Percentiles rank a stretch among this genome's conserved stretches.
Conservation (phyloP, 35 echinoderm and acorn worm species). For the Antedon bifida region DNA sequence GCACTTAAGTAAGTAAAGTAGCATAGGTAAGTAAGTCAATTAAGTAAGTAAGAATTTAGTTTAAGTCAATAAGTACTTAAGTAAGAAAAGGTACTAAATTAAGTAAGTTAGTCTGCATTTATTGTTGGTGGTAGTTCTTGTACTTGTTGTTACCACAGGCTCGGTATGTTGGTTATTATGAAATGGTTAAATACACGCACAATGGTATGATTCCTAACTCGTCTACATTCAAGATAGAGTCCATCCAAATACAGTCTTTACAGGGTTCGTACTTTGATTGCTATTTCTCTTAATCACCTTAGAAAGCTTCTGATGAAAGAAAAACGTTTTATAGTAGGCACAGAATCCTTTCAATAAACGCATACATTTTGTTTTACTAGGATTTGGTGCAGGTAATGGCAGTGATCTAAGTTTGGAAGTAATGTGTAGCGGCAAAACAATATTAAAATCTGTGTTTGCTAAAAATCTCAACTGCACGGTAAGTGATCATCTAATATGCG, state of each 20-base stretch:
- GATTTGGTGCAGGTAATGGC: slow-evolving; percentile 68
- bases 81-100: not conserved
- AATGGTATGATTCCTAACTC: slow-evolving; percentile 35
- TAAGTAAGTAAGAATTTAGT: not conserved
- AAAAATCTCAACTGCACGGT: slow-evolving; percentile 57
- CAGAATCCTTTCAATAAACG: no score
- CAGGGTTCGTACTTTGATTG: slow-evolving; percentile 24
- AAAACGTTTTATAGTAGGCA: no score
- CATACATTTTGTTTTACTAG: slow-evolving; percentile 19
- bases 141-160: slow-evolving; percentile 12
- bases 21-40: not conserved
- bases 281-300: no score
- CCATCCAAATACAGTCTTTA: slow-evolving; percentile 37
- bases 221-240: slow-evolving; percentile 21
- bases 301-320: no score
- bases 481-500: not conserved
- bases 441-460: slow-evolving; percentile 30
- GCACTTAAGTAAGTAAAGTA: not conserved
- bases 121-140: not conserved
- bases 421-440: slow-evolving; percentile 15
- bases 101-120: no score
- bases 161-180: slow-evolving; percentile 74
- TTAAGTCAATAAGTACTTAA: not conserved
- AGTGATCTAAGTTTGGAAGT: slow-evolving; percentile 54
- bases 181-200: slow-evolving; percentile 38